Evolutionary conservation across 2,113 vertebrate species (phyloP).

Genomic region (Ellobius talpinus): DNA sequence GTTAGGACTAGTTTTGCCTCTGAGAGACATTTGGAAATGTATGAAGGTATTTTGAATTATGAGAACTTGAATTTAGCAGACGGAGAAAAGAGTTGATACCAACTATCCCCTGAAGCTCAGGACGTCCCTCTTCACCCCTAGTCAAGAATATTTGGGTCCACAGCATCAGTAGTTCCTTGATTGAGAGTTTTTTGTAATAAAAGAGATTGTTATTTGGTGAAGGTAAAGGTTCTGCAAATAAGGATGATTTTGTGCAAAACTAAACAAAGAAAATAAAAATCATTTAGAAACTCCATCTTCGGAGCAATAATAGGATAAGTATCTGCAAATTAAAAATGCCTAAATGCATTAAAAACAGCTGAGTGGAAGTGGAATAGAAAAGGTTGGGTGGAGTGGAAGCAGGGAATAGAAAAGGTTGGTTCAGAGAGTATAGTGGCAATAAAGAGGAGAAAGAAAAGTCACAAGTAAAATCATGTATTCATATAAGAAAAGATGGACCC

Average conservation of each 20-base stretch:
- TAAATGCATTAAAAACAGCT: background rate
- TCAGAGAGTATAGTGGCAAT: background rate
- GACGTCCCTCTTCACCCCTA: background rate
- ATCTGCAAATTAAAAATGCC: background rate
- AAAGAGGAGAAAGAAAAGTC: background rate
- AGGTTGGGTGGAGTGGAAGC: background rate
- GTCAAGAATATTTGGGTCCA: background rate
- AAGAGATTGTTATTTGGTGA: background rate
- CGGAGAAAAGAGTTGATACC: background rate
- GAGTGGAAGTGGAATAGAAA: background rate
- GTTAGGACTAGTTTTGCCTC: background rate
- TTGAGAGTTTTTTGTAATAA: background rate
- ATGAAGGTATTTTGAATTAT: conserved; percentile 21
- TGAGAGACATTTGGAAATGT: background rate
- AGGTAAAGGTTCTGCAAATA: background rate
- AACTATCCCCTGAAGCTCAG: background rate
- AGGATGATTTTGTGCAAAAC: background rate
- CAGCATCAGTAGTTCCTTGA: background rate
- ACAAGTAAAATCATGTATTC: background rate
- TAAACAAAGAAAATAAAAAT: background rate
- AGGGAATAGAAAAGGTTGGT: background rate
- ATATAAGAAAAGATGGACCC: background rate
- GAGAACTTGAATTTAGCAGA: background rate
- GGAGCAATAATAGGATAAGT: background rate
- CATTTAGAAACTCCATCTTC: background rate